Conservation (phyloP, 23 tunicate species). For the Oikopleura dioica region DNA sequence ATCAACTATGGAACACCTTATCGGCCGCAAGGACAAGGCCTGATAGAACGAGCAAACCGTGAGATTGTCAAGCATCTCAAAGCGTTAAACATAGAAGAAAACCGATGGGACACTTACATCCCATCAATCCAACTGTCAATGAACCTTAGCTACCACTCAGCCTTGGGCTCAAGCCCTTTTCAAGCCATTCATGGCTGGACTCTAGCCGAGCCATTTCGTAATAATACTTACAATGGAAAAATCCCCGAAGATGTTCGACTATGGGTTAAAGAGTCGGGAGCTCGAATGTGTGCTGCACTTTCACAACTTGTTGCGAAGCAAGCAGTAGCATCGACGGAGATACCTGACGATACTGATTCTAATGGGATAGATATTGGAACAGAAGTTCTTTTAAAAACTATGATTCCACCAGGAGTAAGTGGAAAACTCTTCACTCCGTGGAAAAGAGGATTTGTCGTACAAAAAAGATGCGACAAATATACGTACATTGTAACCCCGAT, state of each 20-base stretch:
- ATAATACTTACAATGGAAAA: too few species aligned
- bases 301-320: too few species aligned
- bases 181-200: neutral
- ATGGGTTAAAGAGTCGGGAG: too few species aligned
- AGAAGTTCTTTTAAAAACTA: too few species aligned
- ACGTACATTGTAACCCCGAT: neutral
- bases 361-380: too few species aligned
- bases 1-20: neutral
- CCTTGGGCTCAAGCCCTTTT: neutral
- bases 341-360: too few species aligned
- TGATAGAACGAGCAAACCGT: neutral
- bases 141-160: neutral
- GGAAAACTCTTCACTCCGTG: neutral
- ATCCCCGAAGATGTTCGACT: neutral
- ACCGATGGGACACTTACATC: neutral
- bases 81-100: neutral
- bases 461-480: neutral
- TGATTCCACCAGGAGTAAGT: neutral
- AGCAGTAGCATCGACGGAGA: too few species aligned
- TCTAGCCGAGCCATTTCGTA: neutral
- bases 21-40: neutral
- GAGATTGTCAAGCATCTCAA: neutral
- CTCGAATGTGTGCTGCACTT: too few species aligned
- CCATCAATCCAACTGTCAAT: neutral
- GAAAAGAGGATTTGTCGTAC: neutral